A percentile compares a stretch with the other conserved stretches of the same genome.
phyloP scores from a whole-genome alignment of 2,797 vertebrate genomes.

The Myotis planiceps region DNA sequence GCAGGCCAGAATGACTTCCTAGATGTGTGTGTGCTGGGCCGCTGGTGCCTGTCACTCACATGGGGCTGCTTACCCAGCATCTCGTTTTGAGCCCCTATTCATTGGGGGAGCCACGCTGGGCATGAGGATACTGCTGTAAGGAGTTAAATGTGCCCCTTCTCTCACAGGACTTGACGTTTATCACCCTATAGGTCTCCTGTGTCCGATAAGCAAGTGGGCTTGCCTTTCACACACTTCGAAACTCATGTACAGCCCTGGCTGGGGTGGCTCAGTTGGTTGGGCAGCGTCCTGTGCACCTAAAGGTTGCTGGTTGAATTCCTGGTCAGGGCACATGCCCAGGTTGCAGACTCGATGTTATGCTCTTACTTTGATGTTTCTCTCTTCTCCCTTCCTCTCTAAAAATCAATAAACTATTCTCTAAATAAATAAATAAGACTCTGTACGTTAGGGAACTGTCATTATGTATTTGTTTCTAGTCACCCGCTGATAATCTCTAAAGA shows the following conservation, averaged over 20 bases:
- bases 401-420: no score
- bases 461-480: not conserved
- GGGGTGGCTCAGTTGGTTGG: no score
- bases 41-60: fast-evolving
- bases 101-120: fast-evolving
- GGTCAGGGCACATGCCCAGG: no score
- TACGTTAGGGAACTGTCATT: fast-evolving
- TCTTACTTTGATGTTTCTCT: no score
- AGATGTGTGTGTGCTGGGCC: fast-evolving
- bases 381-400: no score
- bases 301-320: no score
- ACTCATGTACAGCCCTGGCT: no score
- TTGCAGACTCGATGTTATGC: no score
- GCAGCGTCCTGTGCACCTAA: no score
- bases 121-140: not conserved
- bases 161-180: fast-evolving
- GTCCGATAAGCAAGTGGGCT: not conserved
- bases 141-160: not conserved
- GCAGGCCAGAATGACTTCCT: fast-evolving
- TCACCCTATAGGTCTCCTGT: fast-evolving
- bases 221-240: not conserved
- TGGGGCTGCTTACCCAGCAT: fast-evolving
- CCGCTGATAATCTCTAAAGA: not conserved
- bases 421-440: no score
- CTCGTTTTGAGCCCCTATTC: not conserved